Evolutionary conservation across 2,113 vertebrate species (phyloP).

Genomic region (Plecotus auritus): DNA sequence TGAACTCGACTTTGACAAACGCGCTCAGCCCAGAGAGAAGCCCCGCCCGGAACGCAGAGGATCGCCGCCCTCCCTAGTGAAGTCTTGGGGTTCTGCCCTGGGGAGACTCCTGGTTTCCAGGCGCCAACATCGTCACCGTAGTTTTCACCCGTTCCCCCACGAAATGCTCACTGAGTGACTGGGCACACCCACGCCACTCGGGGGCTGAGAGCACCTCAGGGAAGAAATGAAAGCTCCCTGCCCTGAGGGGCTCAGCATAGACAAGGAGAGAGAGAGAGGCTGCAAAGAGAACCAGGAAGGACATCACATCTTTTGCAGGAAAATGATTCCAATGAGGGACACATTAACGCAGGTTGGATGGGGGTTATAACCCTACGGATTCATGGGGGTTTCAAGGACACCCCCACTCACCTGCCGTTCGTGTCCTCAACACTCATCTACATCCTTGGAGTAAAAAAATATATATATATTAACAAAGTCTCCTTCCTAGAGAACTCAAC

Average conservation of each 20-base stretch:
- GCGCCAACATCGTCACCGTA: background rate
- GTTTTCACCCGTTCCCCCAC: background rate
- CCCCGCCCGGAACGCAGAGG: background rate
- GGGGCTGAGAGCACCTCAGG: background rate
- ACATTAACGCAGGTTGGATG: background rate
- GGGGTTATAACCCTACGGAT: rapidly evolving
- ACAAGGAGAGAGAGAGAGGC: background rate
- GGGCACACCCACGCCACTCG: background rate
- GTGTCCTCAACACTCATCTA: background rate
- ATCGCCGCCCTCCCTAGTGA: background rate
- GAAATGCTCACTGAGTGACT: background rate
- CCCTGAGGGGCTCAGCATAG: background rate
- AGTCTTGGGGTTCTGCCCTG: too few species aligned
- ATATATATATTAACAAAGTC: background rate
- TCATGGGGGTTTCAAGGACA: background rate
- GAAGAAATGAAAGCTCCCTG: background rate
- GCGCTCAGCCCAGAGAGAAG: background rate
- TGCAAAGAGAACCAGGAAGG: background rate
- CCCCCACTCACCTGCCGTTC: rapidly evolving
- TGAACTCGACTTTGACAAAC: background rate
- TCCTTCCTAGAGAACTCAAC: background rate
- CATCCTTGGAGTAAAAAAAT: background rate
- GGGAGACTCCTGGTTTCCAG: too few species aligned
- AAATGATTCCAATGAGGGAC: background rate
- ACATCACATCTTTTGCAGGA: background rate